A percentile compares a stretch with the other conserved stretches of the same genome.
These are phyloP conservation scores for Cromileptes altivelis DNA, from an alignment of 2,113 vertebrate genomes.

Conservation along the genomic window DNA sequence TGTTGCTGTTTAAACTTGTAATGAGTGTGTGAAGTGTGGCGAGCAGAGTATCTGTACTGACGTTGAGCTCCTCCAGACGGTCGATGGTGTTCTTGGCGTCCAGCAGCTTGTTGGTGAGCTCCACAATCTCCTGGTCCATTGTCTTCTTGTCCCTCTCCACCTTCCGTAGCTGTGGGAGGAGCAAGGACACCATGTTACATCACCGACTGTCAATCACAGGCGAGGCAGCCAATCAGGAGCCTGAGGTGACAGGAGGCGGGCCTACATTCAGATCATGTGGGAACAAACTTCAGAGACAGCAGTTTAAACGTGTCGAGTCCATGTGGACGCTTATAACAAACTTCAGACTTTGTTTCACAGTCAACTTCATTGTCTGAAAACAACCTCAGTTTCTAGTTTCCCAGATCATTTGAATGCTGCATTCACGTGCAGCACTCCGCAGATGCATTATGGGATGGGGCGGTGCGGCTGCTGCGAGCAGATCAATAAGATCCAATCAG, in stretches of 20 bases:
- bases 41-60: conserved; percentile 33
- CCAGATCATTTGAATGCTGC: conserved; percentile 69
- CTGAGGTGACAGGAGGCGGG: conserved; percentile 2
- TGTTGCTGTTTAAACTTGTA: no score
- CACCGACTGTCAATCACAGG: not conserved
- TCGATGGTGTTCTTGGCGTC: conserved; percentile 97
- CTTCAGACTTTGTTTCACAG: no score
- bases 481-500: conserved; percentile 33
- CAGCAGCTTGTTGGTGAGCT: conserved; percentile 96
- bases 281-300: conserved; percentile 25
- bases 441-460: conserved; percentile 58
- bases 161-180: conserved; percentile 91
- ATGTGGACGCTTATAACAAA: not conserved
- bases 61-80: conserved; percentile 96
- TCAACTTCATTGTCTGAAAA: no score
- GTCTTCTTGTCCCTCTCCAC: conserved; percentile 98
- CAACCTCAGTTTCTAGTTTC: conserved; percentile 2
- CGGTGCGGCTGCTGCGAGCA: not conserved
- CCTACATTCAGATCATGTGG: conserved; percentile 68
- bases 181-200: conserved; percentile 18
- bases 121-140: conserved; percentile 97
- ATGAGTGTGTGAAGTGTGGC: no score
- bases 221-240: conserved; percentile 22
- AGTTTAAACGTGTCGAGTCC: not conserved
- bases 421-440: conserved; percentile 28